Base-by-base conservation (phyloP, 1,140 invertebrate species). In the Sycophila sp. region DNA sequence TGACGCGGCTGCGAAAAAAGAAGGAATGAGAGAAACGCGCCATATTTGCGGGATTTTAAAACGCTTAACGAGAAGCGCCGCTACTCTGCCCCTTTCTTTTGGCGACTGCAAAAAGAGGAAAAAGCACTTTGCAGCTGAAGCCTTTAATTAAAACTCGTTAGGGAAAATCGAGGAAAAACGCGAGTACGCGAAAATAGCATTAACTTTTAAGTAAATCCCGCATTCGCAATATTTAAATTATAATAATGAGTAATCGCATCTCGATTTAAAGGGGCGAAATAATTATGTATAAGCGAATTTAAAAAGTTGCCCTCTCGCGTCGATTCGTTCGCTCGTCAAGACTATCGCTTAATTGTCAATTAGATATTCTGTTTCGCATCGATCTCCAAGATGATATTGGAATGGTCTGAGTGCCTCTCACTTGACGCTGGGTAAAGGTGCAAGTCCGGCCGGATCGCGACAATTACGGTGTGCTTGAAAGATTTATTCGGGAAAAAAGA, bases 391-490 rank as follows among this genome's bases (percentile, higher is more conserved):
- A 38, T 59, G 32, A 10, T 4, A 51, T 19, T 22, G 66, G 38
- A 22, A 38, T 30, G n/a, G n/a, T n/a, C n/a, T n/a, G n/a, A n/a
- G n/a, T n/a, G n/a, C n/a, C n/a, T n/a, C n/a, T n/a, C n/a, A n/a
- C n/a, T n/a, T n/a, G n/a, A n/a, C n/a, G n/a, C n/a, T n/a, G n/a
- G n/a, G n/a, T n/a, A n/a, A n/a, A n/a, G n/a, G n/a, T n/a, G n/a
- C n/a, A n/a, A n/a, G n/a, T n/a, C n/a, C n/a, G n/a, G n/a, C n/a
- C n/a, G n/a, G n/a, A n/a, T n/a, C 45, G 74, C 73, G 73, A 79
- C 77, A 80, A 81, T 81, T 80, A 80, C 74, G 69, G 72, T 63
- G 78, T 71, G 64, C 40, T 28, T 51, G 62, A 75, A 73, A 80
- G 74, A 79, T 80, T 79, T 80, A 80, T 80, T n/a, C 58, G 74